Evolutionary conservation across 2,888 invertebrate genomes (phyloP).

Genomic region (Hypercompe scribonia): DNA sequence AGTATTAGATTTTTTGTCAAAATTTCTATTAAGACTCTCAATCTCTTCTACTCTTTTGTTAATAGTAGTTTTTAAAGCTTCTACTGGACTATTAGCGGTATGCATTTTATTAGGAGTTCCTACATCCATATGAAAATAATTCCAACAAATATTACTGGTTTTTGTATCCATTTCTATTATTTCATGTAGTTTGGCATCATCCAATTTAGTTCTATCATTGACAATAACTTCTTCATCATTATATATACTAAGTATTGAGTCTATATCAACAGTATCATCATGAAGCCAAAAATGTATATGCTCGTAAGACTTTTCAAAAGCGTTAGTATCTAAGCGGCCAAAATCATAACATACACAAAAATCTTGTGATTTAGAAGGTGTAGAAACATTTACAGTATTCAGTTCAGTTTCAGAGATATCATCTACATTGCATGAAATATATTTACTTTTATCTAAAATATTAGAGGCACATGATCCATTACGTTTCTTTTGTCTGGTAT

Average conservation of each 20-base stretch:
- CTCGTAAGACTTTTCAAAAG: constrained; percentile 60
- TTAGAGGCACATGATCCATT: constrained; percentile 24
- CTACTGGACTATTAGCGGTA: constrained; percentile 7
- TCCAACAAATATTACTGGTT: constrained; percentile 46
- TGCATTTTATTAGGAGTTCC: constrained; percentile 7
- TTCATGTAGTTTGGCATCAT: constrained; percentile 23
- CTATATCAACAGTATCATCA: constrained; percentile 51
- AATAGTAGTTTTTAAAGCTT: constrained; percentile 14
- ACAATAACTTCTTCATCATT: constrained; percentile 49
- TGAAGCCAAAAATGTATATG: constrained; percentile 74
- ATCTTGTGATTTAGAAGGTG: constrained; percentile 36
- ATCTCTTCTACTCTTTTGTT: constrained; percentile 1
- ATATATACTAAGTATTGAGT: constrained; percentile 68
- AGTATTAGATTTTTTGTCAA: constrained; percentile 6
- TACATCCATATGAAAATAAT: constrained; percentile 26
- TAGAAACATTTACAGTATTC: constrained; percentile 27
- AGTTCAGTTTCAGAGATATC: constrained; percentile 23
- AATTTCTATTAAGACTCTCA: constrained; percentile 12
- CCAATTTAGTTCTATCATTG: constrained; percentile 30
- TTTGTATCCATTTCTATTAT: constrained; percentile 33
- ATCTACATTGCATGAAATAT: constrained; percentile 1
- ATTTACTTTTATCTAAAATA: constrained; percentile 26
- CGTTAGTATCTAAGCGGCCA: constrained; percentile 65
- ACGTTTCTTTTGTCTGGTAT: constrained; percentile 52
- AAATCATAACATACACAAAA: constrained; percentile 77